Evolutionary conservation across 2,797 vertebrate species (phyloP).

Genomic region (Squalus acanthias): DNA sequence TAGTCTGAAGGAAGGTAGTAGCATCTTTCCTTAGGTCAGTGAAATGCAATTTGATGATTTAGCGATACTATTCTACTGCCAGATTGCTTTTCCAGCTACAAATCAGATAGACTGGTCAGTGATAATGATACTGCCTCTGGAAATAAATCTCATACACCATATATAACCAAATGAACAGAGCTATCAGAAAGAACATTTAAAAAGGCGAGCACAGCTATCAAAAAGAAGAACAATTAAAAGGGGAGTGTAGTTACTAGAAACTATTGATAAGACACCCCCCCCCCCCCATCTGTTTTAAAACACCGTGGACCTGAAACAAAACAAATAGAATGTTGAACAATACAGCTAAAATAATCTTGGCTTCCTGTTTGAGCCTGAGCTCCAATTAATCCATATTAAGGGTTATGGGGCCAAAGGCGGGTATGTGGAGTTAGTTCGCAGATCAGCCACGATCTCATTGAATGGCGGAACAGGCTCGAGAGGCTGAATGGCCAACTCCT

Average conservation of each 20-base stretch:
- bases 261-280: background rate
- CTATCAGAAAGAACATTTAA: background rate
- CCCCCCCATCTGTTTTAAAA: background rate
- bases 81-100: conserved; percentile 23
- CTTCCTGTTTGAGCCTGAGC: background rate
- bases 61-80: background rate
- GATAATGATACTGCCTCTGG: conserved; percentile 28
- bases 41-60: conserved; percentile 28
- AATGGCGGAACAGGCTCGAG: background rate
- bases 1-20: background rate
- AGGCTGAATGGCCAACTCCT: no score
- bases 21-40: conserved; percentile 24
- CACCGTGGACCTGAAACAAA: background rate
- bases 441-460: background rate
- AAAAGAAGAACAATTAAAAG: background rate
- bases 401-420: background rate
- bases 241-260: background rate
- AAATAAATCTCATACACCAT: background rate
- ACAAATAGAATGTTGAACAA: background rate
- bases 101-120: conserved; percentile 25
- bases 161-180: background rate
- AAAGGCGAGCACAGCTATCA: background rate
- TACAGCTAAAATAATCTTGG: background rate
- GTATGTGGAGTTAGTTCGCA: background rate
- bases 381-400: background rate